A percentile compares a stretch with the other conserved stretches of the same genome.
Evolutionary conservation across 2,797 vertebrate genomes (phyloP).

Genomic region (Poecile montanus): DNA sequence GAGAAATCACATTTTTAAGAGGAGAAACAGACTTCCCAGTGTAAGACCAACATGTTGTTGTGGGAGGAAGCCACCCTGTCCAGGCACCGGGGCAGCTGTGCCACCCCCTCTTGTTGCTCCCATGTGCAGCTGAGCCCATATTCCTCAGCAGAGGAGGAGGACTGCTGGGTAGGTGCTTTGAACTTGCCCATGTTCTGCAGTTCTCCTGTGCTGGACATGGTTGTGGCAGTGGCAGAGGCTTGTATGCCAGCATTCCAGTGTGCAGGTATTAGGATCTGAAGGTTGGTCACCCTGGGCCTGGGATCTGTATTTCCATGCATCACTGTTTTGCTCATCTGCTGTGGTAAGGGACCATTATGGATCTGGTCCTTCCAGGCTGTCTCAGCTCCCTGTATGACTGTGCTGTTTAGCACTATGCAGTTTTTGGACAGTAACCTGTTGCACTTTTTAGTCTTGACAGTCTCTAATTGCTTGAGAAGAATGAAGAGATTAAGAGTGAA

Average conservation of each 20-base stretch:
- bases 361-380: neutral
- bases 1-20: neutral
- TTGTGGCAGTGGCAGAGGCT: neutral
- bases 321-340: rapidly evolving
- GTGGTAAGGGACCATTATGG: neutral
- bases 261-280: neutral
- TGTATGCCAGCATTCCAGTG: neutral
- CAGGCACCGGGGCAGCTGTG: neutral
- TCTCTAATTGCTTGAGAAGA: neutral
- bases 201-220: neutral
- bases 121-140: neutral
- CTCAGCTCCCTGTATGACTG: neutral
- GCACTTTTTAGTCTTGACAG: neutral
- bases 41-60: rapidly evolving
- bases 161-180: neutral
- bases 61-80: neutral
- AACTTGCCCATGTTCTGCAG: neutral
- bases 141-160: neutral
- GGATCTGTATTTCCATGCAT: neutral
- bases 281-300: neutral
- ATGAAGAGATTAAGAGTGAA: neutral
- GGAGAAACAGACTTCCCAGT: neutral
- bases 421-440: neutral
- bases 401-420: rapidly evolving
- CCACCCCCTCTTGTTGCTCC: neutral